These are phyloP conservation scores for Rhodeus uyekii DNA, from an alignment of 2,797 vertebrate species.

Conservation along the genomic window DNA sequence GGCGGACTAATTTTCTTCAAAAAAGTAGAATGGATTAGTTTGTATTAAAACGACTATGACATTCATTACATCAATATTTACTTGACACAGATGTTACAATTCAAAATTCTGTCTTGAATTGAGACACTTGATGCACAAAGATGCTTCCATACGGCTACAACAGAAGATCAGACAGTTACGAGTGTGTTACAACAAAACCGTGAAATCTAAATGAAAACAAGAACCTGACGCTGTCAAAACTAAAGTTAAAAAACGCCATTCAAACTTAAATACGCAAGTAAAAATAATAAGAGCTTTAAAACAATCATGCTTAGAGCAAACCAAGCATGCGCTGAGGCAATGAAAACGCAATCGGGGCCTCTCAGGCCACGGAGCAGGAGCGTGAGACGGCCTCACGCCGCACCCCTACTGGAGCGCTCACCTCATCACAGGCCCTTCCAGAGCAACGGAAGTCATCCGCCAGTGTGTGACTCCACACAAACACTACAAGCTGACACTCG, in stretches of 20 bases:
- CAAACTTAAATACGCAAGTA: not conserved
- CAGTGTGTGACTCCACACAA: not conserved
- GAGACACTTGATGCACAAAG: not conserved
- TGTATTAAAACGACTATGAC: not conserved
- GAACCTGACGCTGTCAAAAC: not conserved
- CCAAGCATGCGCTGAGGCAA: conserved; percentile 13
- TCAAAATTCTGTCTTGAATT: not conserved
- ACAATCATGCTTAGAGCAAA: conserved; percentile 30
- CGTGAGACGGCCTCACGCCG: not conserved
- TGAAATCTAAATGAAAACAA: not conserved
- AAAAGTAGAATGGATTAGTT: not conserved
- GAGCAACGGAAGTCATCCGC: not conserved
- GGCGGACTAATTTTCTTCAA: not conserved
- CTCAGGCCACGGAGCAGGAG: not conserved
- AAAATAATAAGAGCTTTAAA: conserved; percentile 13
- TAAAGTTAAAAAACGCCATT: not conserved
- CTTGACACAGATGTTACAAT: not conserved
- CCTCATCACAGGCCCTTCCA: conserved; percentile 15
- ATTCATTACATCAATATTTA: not conserved
- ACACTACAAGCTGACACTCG: conserved; percentile 22
- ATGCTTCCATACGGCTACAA: not conserved
- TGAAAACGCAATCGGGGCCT: not conserved
- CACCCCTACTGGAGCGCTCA: conserved; percentile 20
- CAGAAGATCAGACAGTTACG: not conserved
- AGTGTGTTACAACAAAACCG: not conserved